These are phyloP conservation scores for Limnephilus rhombicus DNA, from an alignment of 2,888 invertebrate species.

Conservation along the genomic window DNA sequence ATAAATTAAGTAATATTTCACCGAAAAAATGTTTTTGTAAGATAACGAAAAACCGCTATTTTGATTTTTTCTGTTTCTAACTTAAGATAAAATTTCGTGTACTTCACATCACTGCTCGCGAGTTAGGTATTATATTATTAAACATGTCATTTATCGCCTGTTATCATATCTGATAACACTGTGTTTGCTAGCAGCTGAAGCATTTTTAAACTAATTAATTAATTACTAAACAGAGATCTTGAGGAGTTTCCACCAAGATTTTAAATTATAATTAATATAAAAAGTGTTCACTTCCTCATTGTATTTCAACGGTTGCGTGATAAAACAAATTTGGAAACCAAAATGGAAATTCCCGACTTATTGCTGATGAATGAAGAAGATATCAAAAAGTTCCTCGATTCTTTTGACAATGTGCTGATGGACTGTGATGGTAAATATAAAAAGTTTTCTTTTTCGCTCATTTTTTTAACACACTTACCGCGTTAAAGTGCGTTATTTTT, in stretches of 20 bases:
- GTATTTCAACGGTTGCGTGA: not conserved
- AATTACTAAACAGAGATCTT: too few relatives aligned
- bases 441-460: not conserved
- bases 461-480: too few relatives aligned
- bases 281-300: not conserved
- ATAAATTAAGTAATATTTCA: too few relatives aligned
- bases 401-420: constrained; percentile 74
- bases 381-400: constrained; percentile 68
- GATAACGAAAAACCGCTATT: too few relatives aligned
- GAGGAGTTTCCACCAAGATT: not conserved
- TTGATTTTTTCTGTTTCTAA: too few relatives aligned
- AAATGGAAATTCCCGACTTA: constrained; percentile 1
- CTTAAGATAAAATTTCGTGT: too few relatives aligned
- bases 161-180: not conserved
- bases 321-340: not conserved
- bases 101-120: too few relatives aligned
- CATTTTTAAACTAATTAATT: not conserved
- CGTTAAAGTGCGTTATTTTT: not conserved
- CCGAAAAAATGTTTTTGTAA: too few relatives aligned
- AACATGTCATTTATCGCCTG: not conserved
- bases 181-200: not conserved
- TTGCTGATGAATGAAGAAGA: constrained; percentile 60
- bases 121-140: not conserved
- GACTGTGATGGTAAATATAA: constrained; percentile 75
- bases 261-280: not conserved